These are phyloP conservation scores for Colinus virginianus DNA, from an alignment of 2,113 vertebrate species.

Conservation along the genomic window DNA sequence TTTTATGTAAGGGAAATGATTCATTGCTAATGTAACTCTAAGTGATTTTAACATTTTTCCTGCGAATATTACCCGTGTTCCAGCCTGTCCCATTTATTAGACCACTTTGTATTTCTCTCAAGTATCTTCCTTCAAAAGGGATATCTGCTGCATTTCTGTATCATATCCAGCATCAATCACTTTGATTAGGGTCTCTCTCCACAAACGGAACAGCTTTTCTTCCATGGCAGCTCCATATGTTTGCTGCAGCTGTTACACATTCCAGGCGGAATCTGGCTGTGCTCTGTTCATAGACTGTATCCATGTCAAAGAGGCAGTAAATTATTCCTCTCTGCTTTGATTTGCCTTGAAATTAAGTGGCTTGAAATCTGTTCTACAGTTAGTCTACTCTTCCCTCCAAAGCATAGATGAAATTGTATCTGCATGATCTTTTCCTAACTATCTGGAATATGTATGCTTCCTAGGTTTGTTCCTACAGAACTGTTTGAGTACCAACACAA, in stretches of 20 bases:
- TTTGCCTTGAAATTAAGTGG: slow-evolving; percentile 20
- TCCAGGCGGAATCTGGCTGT: slow-evolving; percentile 57
- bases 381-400: not conserved
- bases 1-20: slow-evolving; percentile 49
- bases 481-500: slow-evolving; percentile 54
- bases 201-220: slow-evolving; percentile 76
- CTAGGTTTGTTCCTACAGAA: slow-evolving; percentile 40
- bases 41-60: slow-evolving; percentile 71
- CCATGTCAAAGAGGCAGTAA: slow-evolving; percentile 59
- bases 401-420: slow-evolving; percentile 15
- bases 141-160: slow-evolving; percentile 71
- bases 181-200: slow-evolving; percentile 82
- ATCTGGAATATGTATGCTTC: slow-evolving; percentile 18
- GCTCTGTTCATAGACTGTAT: slow-evolving; percentile 60
- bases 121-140: slow-evolving; percentile 66
- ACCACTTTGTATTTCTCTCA: slow-evolving; percentile 66
- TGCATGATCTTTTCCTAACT: slow-evolving; percentile 37
- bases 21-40: slow-evolving; percentile 44
- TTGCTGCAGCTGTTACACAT: slow-evolving; percentile 83
- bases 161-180: slow-evolving; percentile 80
- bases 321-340: slow-evolving; percentile 63
- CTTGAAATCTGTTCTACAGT: slow-evolving; percentile 26
- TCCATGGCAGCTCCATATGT: slow-evolving; percentile 81
- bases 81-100: slow-evolving; percentile 68
- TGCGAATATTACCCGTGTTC: slow-evolving; percentile 58